Evolutionary conservation across 2,113 vertebrate genomes (phyloP).

Genomic region (Planiliza haematocheilus): DNA sequence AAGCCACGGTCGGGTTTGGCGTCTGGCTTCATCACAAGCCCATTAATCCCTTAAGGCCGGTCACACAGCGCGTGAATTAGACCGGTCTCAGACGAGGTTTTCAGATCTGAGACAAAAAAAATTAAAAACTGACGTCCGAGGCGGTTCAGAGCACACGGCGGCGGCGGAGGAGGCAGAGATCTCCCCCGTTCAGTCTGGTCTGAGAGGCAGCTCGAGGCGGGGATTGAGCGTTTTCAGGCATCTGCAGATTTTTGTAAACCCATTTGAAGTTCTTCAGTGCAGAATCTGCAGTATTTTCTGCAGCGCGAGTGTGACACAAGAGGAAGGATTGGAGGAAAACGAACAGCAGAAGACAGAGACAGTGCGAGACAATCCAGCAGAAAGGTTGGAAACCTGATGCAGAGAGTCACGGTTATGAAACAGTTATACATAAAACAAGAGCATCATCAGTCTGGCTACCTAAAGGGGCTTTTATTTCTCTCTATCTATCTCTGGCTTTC

Average conservation of each 20-base stretch:
- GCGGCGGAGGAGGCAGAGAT: no score
- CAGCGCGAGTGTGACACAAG: neutral
- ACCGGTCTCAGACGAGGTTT: conserved; percentile 36
- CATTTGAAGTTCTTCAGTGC: neutral
- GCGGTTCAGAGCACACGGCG: conserved; percentile 20
- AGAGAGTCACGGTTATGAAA: neutral
- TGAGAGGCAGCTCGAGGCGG: neutral
- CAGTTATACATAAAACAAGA: neutral
- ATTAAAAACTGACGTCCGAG: conserved; percentile 24
- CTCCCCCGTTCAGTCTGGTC: conserved; percentile 21
- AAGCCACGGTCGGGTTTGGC: conserved; percentile 28
- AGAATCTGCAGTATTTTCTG: conserved; percentile 2
- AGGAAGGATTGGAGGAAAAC: neutral
- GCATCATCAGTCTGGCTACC: neutral
- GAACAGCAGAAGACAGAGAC: neutral
- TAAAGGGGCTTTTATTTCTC: neutral
- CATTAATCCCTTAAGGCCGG: conserved; percentile 44
- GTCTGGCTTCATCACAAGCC: conserved; percentile 29
- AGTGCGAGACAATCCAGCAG: neutral
- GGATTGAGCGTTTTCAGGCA: conserved; percentile 9
- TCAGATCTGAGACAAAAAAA: conserved; percentile 52
- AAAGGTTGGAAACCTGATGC: neutral
- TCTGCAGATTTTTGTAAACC: conserved; percentile 30
- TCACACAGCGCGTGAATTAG: conserved; percentile 36
- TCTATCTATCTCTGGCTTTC: neutral